Conservation (phyloP, 2,888 invertebrate genomes). For the Tholera decimalis region DNA sequence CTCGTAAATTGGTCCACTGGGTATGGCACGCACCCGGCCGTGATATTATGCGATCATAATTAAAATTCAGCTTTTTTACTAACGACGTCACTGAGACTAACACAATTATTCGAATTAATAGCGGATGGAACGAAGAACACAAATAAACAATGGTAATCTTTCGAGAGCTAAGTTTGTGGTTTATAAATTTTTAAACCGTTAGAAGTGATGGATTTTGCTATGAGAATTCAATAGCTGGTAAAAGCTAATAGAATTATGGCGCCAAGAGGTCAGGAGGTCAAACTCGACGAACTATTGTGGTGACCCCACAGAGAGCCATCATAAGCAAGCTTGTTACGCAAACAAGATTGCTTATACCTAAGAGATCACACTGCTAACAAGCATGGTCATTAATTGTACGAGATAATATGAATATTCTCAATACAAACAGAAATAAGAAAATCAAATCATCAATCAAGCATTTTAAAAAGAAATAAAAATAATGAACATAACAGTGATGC, state of each 20-base stretch:
- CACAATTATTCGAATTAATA: constrained; percentile 43
- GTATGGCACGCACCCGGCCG: constrained; percentile 62
- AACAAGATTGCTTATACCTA: constrained; percentile 12
- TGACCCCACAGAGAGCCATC: constrained; percentile 9
- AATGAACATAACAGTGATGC: constrained; percentile 2
- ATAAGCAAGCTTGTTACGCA: not conserved
- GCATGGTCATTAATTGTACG: constrained; percentile 1
- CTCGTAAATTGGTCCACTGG: constrained; percentile 63
- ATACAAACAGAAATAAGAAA: not conserved
- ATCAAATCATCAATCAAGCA: not conserved
- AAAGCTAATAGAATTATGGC: constrained; percentile 9
- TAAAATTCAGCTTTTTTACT: constrained; percentile 54
- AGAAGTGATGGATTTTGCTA: not conserved
- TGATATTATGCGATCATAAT: constrained; percentile 63
- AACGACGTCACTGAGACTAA: constrained; percentile 30
- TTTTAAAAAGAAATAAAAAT: not conserved
- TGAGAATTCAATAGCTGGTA: not conserved
- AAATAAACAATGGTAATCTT: not conserved
- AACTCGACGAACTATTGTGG: constrained; percentile 25
- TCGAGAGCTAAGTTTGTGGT: not conserved
- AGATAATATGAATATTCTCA: not conserved
- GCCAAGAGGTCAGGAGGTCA: constrained; percentile 17
- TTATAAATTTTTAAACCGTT: not conserved
- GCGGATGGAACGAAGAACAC: constrained; percentile 4
- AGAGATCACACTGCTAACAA: not conserved